These are phyloP conservation scores for Heliangelus exortis DNA, from an alignment of 2,797 vertebrate species.

Conservation along the genomic window DNA sequence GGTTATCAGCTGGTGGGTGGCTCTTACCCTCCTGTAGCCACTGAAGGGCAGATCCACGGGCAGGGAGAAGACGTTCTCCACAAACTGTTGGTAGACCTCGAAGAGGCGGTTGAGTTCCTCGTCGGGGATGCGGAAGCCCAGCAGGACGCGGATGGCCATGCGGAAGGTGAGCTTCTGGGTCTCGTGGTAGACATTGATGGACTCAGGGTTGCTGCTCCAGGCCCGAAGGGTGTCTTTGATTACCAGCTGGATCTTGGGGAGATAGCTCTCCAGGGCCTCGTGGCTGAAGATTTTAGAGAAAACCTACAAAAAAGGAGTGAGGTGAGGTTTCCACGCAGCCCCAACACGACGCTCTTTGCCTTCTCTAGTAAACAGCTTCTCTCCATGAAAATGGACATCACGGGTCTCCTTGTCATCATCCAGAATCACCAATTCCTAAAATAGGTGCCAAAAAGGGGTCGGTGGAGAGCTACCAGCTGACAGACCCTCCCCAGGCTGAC, in stretches of 20 bases:
- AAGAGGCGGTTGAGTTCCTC: conserved; percentile 91
- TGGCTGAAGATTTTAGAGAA: conserved; percentile 99
- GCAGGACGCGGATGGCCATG: conserved; percentile 93
- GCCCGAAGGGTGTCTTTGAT: conserved; percentile 93
- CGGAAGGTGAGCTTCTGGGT: conserved; percentile 94
- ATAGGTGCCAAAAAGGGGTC: neutral
- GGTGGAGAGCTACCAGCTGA: neutral
- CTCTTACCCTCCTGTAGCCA: conserved; percentile 91
- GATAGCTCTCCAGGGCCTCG: conserved; percentile 92
- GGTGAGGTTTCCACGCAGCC: neutral
- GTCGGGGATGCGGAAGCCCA: conserved; percentile 93
- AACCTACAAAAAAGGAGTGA: conserved; percentile 74
- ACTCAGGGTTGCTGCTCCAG: conserved; percentile 92
- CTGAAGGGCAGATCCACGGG: conserved; percentile 96
- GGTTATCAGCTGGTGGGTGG: neutral
- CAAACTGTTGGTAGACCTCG: conserved; percentile 93
- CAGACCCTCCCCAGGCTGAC: rapidly evolving
- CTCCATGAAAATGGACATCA: neutral
- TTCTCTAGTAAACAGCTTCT: neutral
- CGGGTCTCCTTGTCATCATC: rapidly evolving
- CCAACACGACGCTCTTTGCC: rapidly evolving
- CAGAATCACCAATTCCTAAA: neutral
- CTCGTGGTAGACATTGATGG: conserved; percentile 94
- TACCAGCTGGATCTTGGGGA: conserved; percentile 96
- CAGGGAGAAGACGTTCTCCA: conserved; percentile 96